Base-by-base conservation (phyloP, 2,888 invertebrate genomes). In the Polyommatus icarus region DNA sequence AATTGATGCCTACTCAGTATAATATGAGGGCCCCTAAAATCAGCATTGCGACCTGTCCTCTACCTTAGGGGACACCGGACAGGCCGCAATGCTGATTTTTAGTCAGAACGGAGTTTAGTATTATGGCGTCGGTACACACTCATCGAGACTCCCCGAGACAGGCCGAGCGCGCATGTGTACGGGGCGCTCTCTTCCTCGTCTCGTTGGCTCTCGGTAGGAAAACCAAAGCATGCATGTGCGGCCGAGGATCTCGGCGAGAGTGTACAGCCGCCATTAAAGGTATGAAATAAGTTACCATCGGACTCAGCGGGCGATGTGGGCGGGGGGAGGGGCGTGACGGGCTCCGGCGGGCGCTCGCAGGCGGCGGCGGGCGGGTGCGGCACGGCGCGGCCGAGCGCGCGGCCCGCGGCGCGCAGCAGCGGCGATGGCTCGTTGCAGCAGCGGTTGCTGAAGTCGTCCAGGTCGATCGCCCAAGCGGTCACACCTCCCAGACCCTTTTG, bases 391-490 rank as follows among this genome's bases (percentile, higher is more conserved):
- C 97, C 97, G 36, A 98, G 90, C 0, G 96, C 98, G 24, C 96
- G 94, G 80, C 97, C 97, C 2, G 98, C 95, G 1, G 97, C 96
- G 71, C 96, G 95, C 15, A 98, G 91, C 71, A 98, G 89, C 0
- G 98, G 97, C 82, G 96, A 98, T 0, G 97, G 91, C 85, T 97
- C 98, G 5, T 92, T 92, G 85, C 98, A 98, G 87, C 98, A 98
- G 1, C 95, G 95, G 89, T 98, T 98, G 81, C 95, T 95, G 87
- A 97, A 98, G 87, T 98, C 98, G 83, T 98, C 98, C 83, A 98
- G 88, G 87, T 98, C 98, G 3, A 98, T 95, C 0, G 98, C 98
- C 98, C 98, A 98, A 0, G 97, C 97, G 72, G 97, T 96, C 10
- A 97, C 96, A 5, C 98, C 98, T 0, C 97, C 98, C 79, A 97